A percentile compares a stretch with the other conserved stretches of the same genome.
Conservation (phyloP, 2,797 vertebrate species). For the Dendrocincla fuliginosa region DNA sequence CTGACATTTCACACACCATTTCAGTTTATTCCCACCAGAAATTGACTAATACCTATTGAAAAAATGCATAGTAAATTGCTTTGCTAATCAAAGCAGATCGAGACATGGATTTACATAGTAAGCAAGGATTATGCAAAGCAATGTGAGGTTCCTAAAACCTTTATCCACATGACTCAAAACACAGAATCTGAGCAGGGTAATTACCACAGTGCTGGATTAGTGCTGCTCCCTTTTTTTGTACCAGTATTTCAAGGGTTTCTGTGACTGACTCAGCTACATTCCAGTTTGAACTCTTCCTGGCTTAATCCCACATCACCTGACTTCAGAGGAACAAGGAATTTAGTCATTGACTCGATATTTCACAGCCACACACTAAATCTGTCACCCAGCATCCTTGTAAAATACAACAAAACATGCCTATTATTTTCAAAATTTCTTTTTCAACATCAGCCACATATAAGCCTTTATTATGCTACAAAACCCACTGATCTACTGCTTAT, state of each 20-base stretch:
- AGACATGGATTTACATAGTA: slow-evolving; percentile 9
- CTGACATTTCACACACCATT: background rate
- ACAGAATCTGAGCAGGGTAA: slow-evolving; percentile 45
- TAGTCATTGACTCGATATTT: background rate
- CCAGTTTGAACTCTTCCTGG: background rate
- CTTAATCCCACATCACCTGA: slow-evolving; percentile 41
- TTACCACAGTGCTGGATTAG: slow-evolving; percentile 43
- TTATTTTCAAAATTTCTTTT: background rate
- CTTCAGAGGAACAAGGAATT: background rate
- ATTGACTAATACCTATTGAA: slow-evolving; percentile 37
- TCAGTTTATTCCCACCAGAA: slow-evolving; percentile 25
- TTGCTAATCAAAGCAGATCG: slow-evolving; percentile 48
- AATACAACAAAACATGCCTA: background rate
- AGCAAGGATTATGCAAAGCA: slow-evolving; percentile 67
- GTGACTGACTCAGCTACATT: slow-evolving; percentile 47
- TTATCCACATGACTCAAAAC: slow-evolving; percentile 16
- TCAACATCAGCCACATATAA: background rate
- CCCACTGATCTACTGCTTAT: background rate
- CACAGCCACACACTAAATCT: background rate
- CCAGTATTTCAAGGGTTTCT: slow-evolving; percentile 44
- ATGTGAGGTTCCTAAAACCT: slow-evolving; percentile 34
- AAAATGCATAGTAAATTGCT: slow-evolving; percentile 37
- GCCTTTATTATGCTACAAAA: background rate
- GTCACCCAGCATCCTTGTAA: background rate
- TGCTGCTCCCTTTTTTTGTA: slow-evolving; percentile 25